Conservation (phyloP, 2,888 invertebrate species). For the Orchesella flavescens region DNA sequence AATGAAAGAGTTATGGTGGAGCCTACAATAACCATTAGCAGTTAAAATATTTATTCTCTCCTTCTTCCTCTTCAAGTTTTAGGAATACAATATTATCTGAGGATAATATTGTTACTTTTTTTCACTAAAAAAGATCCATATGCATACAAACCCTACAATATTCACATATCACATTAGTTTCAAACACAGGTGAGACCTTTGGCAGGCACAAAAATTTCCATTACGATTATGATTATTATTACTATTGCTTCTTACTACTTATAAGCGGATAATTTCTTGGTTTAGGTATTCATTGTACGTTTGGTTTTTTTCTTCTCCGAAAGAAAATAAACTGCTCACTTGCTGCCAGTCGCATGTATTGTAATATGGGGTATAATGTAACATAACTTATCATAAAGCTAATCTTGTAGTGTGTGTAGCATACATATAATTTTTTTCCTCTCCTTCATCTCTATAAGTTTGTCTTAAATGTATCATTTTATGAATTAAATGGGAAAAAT, state of each 20-base stretch:
- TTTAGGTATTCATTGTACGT: constrained; percentile 9
- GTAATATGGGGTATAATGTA: neutral
- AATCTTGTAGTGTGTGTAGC: too few species aligned
- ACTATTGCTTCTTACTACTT: constrained; percentile 12
- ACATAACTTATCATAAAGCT: too few species aligned
- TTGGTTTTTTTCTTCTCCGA: neutral
- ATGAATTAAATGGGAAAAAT: too few species aligned
- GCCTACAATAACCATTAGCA: constrained; percentile 69
- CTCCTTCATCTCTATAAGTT: too few species aligned
- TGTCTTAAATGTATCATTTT: too few species aligned
- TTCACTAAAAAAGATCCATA: too few species aligned
- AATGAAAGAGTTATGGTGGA: constrained; percentile 69
- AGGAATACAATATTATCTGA: constrained; percentile 15
- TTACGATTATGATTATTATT: constrained; percentile 24
- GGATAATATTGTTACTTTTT: too few species aligned
- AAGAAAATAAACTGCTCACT: neutral
- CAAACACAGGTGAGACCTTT: constrained; percentile 30
- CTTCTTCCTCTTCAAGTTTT: constrained; percentile 15
- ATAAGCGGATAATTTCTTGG: neutral
- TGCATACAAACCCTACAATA: too few species aligned
- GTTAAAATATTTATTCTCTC: constrained; percentile 63
- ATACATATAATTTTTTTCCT: too few species aligned
- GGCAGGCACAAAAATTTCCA: constrained; percentile 22
- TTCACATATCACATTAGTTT: too few species aligned
- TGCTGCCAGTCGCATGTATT: constrained; percentile 1